Evolutionary conservation across 2,888 invertebrate genomes (phyloP), one percentile per base, ranked within the genome.

Genomic region (Tribolium freemani): DNA sequence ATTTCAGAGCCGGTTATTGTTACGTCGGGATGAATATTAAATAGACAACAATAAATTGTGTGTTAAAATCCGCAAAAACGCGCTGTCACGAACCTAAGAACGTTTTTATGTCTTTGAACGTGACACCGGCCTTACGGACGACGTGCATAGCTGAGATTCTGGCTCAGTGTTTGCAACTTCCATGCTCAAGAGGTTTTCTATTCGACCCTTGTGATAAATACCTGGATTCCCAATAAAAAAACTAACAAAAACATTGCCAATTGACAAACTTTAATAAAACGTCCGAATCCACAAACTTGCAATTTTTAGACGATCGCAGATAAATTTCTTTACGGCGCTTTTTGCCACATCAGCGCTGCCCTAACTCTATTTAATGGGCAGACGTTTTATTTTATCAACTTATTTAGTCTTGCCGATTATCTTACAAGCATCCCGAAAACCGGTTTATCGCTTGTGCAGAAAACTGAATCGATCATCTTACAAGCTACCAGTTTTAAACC

Each of bases 61-160:
- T 61, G 48, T 70, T 70, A 48, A 70, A 70, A 70, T 70, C 63
- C 64, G 50, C 70, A 70, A 70, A 70, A 70, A 70, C 56, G 46
- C 48, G 56, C 63, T 64, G 64, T 70, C 70, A 70, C 63, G 63
- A 64, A 70, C 56, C 48, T 70, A 70, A 70, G 64, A 64, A 70
- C 63, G 70, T 70, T 70, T 70, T 70, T 70, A 70, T 70, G 64
- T 56, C 63, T 70, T 70, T 50, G 70, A 70, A 70, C 70, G 70
- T 70, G 70, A 70, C 64, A 70, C 57, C 44, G 60, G 54, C 61
- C 56, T 60, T 56, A 50, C 46, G 53, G 69, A 20, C 45, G 56
- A 60, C 53, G 69, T 61, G 69, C 61, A 69, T 60, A 56, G 53
- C 70, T 64, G 70, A 63, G 63, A 70, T 70, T 70, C 64, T 64